Conservation (phyloP, 2,113 vertebrate species). For the Corydoras sp. region DNA sequence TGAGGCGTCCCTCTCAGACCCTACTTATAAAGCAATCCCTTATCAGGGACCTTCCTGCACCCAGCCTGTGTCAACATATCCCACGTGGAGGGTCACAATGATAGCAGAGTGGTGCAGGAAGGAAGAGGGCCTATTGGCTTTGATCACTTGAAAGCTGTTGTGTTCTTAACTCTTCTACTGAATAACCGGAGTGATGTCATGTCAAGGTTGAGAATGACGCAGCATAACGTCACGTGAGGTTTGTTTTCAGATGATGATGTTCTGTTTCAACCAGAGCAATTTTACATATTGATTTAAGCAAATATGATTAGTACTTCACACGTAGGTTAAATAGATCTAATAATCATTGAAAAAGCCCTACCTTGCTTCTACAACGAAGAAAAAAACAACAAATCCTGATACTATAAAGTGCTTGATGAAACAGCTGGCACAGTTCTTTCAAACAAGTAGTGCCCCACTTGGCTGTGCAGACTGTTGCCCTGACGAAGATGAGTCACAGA, state of each 20-base stretch:
- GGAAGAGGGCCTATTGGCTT: background rate
- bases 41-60: conserved; percentile 66
- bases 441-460: conserved; percentile 10
- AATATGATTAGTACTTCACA: background rate
- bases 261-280: conserved; percentile 5
- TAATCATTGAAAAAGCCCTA: background rate
- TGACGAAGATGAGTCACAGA: background rate
- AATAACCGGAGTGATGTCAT: conserved; percentile 23
- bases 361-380: background rate
- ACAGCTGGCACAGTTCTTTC: conserved; percentile 5
- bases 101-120: conserved; percentile 25
- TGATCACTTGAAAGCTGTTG: conserved; percentile 18
- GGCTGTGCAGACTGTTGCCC: background rate
- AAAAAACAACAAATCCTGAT: background rate
- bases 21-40: conserved; percentile 64
- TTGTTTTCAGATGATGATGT: background rate
- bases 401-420: background rate
- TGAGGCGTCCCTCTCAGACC: conserved; percentile 38
- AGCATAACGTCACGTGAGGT: conserved; percentile 4
- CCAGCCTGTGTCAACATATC: conserved; percentile 72
- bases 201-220: conserved; percentile 35
- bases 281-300: background rate
- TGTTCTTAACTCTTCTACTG: conserved; percentile 22
- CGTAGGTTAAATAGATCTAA: background rate
- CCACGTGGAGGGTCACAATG: conserved; percentile 72